Evolutionary conservation across 2,888 invertebrate genomes (phyloP), one percentile per base, ranked within the genome.

Genomic region (Thumatha senex): DNA sequence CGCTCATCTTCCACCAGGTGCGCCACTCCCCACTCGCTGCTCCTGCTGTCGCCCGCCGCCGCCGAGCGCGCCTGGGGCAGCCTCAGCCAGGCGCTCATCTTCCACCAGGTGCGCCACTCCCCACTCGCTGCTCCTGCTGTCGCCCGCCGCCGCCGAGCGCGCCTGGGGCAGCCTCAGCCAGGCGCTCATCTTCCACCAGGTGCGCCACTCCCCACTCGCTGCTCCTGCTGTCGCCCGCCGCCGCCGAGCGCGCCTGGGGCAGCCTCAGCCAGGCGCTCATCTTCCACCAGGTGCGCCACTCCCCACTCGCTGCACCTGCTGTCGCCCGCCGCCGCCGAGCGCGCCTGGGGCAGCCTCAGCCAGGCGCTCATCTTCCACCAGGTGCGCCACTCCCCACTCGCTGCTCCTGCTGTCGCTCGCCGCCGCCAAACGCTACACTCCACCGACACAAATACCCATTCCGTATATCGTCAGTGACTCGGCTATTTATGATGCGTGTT

Each of bases 331-430:
- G 95, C 95, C 40, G 96, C 96, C 12, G 93, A 93, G 10, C 93
- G 95, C 29, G 93, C 94, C 62, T 99, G 99, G 99, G 99, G 99
- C 31, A 98, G 98, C 47, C 98, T 99, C 67, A 98, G 98, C 13
- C 99, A 99, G 91, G 99, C 99, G n/a, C 93, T 99, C 15, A 99
- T 99, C 80, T 99, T 99, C 86, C 99, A 99, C 81, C 98, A 99
- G 94, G 98, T 95, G 57, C 64, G 45, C n/a, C 99, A 99, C 82
- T 99, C 18, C 18, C 5, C 18, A 99, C 88, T 92, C 99, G 9
- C 92, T 99, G 0, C 94, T 99, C 84, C 18, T 24, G 18, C 18
- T 24, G 18, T 24, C 18, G 18, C 18, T 5, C 18, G 18, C 18
- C 18, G 18, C 18, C 18, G 18, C 18, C 18, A 5, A 24, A 5